Evolutionary conservation across 2,113 vertebrate genomes (phyloP), one percentile per base, ranked within the genome.

Genomic region (Mastomys natalensis): DNA sequence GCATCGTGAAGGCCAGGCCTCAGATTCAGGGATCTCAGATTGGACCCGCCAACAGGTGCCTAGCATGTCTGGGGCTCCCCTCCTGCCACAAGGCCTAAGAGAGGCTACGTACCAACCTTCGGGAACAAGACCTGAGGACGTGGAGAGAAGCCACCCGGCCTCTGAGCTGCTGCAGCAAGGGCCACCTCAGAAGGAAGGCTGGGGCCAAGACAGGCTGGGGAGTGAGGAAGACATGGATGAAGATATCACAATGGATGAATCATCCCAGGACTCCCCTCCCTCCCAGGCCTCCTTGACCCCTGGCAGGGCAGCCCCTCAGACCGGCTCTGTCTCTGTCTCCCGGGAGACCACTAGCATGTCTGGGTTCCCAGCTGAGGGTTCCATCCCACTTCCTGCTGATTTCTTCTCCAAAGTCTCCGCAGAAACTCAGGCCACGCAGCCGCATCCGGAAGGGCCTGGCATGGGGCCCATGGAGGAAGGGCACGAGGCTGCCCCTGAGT

Each of bases 211-310:
- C 74, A 96, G 94, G 68, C 77, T 17, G n/a, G 58, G 60, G 43
- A 73, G 1, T 0, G 0, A 89, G 2, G 0, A 0, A 76, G 91
- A 97, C 7, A 78, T 95, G 1, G 98, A 98, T n/a, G 97, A 98
- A 97, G 98, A 98, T 45, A 96, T 93, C 0, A 98, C 98, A 51
- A 3, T 93, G 7, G 98, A 98, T 29, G 98, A 98, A 93, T 95
- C 96, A 29, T 90, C 95, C 62, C 87, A 86, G 76, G 37, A 60
- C 31, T 95, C 93, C 15, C 93, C 97, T 21, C 86, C 73, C 0
- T 95, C 68, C 4, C 87, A 86, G 72, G 37, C 64, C 58, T 94
- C 92, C 17, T 90, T 43, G 74, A 31, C 11, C 31, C 93, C 1
- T 45, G 93, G 17, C 0, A 19, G 22, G 26, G 55, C 7, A 29